Conservation (phyloP, 2,888 invertebrate species). For the Diabrotica balteata region DNA sequence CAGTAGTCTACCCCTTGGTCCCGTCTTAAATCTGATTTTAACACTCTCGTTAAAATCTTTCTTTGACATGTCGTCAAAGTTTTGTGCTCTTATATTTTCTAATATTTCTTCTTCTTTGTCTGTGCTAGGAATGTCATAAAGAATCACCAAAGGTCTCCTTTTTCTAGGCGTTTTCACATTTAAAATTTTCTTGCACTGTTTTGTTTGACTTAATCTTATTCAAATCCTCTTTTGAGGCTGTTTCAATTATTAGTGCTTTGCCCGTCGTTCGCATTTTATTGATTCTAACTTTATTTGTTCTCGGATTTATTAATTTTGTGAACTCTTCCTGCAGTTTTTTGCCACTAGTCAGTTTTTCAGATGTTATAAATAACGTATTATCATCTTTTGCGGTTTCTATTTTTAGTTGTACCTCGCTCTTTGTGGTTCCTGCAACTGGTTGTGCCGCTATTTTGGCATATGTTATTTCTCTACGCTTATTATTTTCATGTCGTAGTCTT, state of each 20-base stretch:
- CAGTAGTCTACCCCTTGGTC: background rate
- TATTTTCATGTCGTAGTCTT: background rate
- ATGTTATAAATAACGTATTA: background rate
- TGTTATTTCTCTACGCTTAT: background rate
- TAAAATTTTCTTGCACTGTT: background rate
- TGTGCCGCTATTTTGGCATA: background rate
- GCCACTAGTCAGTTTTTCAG: background rate
- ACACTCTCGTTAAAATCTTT: background rate
- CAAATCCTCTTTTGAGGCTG: background rate
- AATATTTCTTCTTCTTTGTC: too few relatives aligned
- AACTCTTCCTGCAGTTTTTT: slow-evolving; percentile 1
- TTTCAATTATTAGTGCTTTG: background rate
- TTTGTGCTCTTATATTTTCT: background rate
- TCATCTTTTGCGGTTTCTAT: background rate
- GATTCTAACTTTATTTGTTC: background rate
- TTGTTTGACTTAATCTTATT: background rate
- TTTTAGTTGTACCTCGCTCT: background rate
- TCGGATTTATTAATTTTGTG: background rate
- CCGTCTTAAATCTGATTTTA: background rate
- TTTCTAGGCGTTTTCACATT: slow-evolving; percentile 6
- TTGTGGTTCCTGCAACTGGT: background rate
- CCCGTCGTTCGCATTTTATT: slow-evolving; percentile 4
- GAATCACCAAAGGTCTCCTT: slow-evolving; percentile 4
- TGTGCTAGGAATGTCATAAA: too few relatives aligned
- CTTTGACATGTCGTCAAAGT: background rate